Base-by-base conservation (phyloP, 2,888 invertebrate genomes). In the Clivina fossor region DNA sequence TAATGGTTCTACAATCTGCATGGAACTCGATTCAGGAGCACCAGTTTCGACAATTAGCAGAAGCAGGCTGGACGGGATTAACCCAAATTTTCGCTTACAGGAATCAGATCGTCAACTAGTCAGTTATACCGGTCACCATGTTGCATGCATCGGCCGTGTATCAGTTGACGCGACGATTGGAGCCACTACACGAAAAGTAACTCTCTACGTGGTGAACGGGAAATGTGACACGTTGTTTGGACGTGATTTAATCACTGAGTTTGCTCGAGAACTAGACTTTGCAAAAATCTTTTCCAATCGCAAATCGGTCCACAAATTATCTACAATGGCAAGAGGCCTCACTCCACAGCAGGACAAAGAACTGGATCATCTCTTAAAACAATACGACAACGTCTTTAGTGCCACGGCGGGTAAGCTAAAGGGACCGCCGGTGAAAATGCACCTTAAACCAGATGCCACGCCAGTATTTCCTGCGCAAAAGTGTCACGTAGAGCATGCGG, bases 401-500 rank as follows among this genome's bases (percentile, higher is more conserved):
- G 61, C 59, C 5, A 54, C 43, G 7, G 51, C 62, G 11, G 62
- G 62, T 20, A 61, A 60, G 30, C 58, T 60, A 37, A 58, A 33
- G 8, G 63, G 64, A 8, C 57, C 58, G 2, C 61, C 61, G 11
- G 61, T 60, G 3, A 50, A 43, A 24, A 57, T 65, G 33, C 62
- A 66, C 20, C 43, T 63, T 15, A 64, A 63, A 53, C 57, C 58
- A 15, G 60, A 48, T 8, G 62, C 61, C 4, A 59, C 55, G 18
- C 64, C 65, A 4, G 63, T 56, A 20, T 65, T 65, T 56, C 11
- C 63, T 0, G n/a, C n/a, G n/a, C n/a, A n/a, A n/a, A n/a, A n/a
- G n/a, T n/a, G n/a, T n/a, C n/a, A n/a, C n/a, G n/a, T n/a, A n/a
- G n/a, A n/a, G n/a, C n/a, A n/a, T n/a, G n/a, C n/a, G n/a, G n/a